Conservation (phyloP, 2,797 vertebrate genomes). For the Amphiprion clarkii region DNA sequence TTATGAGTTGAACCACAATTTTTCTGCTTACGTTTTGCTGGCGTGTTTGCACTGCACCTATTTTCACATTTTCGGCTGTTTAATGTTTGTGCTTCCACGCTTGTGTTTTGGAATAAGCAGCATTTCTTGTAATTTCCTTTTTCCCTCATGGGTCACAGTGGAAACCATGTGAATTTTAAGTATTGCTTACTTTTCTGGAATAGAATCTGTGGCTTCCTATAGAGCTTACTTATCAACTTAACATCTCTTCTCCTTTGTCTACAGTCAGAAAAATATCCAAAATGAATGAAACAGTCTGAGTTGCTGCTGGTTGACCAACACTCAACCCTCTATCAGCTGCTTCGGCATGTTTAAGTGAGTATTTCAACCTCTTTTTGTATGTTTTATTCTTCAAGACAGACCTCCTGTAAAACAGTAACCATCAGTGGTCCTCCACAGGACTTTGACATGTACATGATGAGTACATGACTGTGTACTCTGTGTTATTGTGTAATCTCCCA, state of each 20-base stretch:
- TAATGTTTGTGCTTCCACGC: background rate
- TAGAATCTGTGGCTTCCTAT: too few species aligned
- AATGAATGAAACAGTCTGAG: background rate
- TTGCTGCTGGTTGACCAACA: background rate
- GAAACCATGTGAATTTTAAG: too few species aligned
- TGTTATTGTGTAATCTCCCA: conserved; percentile 70
- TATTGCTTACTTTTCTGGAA: too few species aligned
- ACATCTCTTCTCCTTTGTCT: background rate
- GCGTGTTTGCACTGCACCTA: too few species aligned
- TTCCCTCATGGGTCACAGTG: too few species aligned
- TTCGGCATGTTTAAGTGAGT: background rate
- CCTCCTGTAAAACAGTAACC: conserved; percentile 17
- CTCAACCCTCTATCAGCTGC: background rate
- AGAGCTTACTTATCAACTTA: too few species aligned
- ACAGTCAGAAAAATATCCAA: background rate
- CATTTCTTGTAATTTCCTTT: background rate
- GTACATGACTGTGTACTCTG: conserved; percentile 55
- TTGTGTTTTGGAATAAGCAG: conserved; percentile 5
- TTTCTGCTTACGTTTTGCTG: too few species aligned
- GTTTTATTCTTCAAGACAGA: background rate
- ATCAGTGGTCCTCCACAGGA: conserved; percentile 46
- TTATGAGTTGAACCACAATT: too few species aligned
- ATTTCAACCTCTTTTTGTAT: background rate
- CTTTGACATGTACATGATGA: conserved; percentile 58
- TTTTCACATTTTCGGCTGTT: background rate